Conservation (phyloP, 2,888 invertebrate species). For the Acholoe squamosa region DNA sequence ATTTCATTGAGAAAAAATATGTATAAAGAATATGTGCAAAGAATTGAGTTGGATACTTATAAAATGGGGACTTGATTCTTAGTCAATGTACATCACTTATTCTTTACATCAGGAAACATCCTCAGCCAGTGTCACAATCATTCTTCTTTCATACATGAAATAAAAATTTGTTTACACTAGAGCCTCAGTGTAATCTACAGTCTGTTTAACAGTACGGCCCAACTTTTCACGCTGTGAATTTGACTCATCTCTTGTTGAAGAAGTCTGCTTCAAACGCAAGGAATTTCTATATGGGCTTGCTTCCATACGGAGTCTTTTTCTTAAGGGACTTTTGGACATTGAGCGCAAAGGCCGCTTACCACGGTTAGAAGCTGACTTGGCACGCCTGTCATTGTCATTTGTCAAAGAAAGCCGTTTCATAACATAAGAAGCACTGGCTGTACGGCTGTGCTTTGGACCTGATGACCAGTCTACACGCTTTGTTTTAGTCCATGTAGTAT, state of each 20-base stretch:
- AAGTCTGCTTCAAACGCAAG: not conserved
- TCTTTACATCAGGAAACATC: too few relatives aligned
- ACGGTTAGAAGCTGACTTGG: too few relatives aligned
- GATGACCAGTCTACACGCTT: not conserved
- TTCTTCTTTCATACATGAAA: too few relatives aligned
- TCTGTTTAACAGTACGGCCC: not conserved
- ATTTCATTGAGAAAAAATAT: too few relatives aligned
- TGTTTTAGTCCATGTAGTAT: not conserved
- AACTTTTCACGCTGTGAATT: not conserved
- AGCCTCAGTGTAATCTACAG: not conserved
- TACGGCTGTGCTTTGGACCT: not conserved
- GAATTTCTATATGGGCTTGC: constrained; percentile 4
- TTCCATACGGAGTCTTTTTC: constrained; percentile 15
- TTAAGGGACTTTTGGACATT: not conserved
- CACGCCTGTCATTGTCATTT: not conserved
- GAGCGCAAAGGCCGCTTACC: too few relatives aligned
- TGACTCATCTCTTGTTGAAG: not conserved
- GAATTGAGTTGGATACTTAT: too few relatives aligned
- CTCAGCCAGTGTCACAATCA: too few relatives aligned
- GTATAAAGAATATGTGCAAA: too few relatives aligned
- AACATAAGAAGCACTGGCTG: not conserved
- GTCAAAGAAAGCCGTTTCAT: not conserved
- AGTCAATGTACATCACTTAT: too few relatives aligned
- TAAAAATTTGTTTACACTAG: too few relatives aligned
- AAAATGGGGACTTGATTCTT: too few relatives aligned